These are phyloP conservation scores for Sympetrum striolatum DNA, from an alignment of 2,888 invertebrate species.

Conservation along the genomic window DNA sequence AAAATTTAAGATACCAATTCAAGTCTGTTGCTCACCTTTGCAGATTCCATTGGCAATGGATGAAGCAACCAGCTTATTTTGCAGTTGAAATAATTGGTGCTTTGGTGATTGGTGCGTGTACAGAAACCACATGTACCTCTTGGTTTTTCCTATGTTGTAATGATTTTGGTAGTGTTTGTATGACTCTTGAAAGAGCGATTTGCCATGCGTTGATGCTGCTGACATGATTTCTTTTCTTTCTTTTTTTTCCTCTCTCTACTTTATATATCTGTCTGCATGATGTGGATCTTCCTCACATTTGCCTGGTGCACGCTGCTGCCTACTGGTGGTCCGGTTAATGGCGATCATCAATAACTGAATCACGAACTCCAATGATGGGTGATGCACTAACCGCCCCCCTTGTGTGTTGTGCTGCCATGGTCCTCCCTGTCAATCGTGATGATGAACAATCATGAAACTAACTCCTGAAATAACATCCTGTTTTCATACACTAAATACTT, in stretches of 20 bases:
- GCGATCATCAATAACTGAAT: conserved; percentile 40
- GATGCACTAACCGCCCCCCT: conserved; percentile 36
- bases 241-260: conserved; percentile 64
- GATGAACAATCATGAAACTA: conserved; percentile 10
- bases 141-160: conserved; percentile 45
- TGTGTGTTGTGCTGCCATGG: conserved; percentile 44
- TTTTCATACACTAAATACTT: conserved; percentile 8
- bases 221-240: conserved; percentile 57
- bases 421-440: conserved; percentile 27
- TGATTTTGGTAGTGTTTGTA: conserved; percentile 35
- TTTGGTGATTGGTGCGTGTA: conserved; percentile 42
- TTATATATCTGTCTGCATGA: conserved; percentile 67
- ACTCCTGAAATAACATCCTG: conserved; percentile 17
- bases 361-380: conserved; percentile 40
- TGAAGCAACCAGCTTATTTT: conserved; percentile 24
- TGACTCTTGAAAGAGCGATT: conserved; percentile 19
- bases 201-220: conserved; percentile 45
- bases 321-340: conserved; percentile 42
- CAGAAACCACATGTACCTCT: conserved; percentile 44
- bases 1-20: neutral
- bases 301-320: conserved; percentile 45
- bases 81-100: conserved; percentile 40
- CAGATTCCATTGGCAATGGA: conserved; percentile 16
- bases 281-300: conserved; percentile 51
- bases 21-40: conserved; percentile 27